phyloP scores from a whole-genome alignment of 2,888 invertebrate genomes.

The Ischnura elegans region DNA sequence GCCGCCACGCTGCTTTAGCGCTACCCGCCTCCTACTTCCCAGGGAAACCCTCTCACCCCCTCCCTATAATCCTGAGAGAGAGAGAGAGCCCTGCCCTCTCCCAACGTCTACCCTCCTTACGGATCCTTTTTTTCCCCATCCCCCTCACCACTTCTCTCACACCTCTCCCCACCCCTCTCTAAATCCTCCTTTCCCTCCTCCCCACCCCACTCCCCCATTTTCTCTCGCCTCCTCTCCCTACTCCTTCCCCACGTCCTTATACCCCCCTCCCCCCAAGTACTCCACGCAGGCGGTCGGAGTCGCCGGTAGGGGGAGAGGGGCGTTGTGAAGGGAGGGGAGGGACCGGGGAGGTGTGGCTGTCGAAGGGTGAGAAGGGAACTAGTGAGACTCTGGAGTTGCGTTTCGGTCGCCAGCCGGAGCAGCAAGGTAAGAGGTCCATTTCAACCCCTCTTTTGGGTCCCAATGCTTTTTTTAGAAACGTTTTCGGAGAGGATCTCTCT shows the following conservation, averaged over 20 bases:
- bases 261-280: constrained; percentile 9
- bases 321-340: background rate
- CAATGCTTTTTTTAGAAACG: background rate
- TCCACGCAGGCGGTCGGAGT: constrained; percentile 63
- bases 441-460: constrained; percentile 12
- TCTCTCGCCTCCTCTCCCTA: background rate
- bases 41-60: background rate
- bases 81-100: constrained; percentile 54
- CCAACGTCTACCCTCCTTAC: constrained; percentile 52
- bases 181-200: background rate
- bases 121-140: background rate
- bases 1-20: background rate
- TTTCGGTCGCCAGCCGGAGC: constrained; percentile 59
- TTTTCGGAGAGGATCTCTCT: background rate
- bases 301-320: background rate
- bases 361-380: constrained; percentile 49
- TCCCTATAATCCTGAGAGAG: background rate
- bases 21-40: background rate
- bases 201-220: constrained; percentile 8
- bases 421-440: constrained; percentile 57
- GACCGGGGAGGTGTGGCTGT: constrained; percentile 36
- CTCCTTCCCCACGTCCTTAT: background rate
- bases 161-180: background rate
- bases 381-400: constrained; percentile 58
- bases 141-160: background rate